phyloP scores from a whole-genome alignment of 2,797 vertebrate genomes.

The Sebastes variabilis region DNA sequence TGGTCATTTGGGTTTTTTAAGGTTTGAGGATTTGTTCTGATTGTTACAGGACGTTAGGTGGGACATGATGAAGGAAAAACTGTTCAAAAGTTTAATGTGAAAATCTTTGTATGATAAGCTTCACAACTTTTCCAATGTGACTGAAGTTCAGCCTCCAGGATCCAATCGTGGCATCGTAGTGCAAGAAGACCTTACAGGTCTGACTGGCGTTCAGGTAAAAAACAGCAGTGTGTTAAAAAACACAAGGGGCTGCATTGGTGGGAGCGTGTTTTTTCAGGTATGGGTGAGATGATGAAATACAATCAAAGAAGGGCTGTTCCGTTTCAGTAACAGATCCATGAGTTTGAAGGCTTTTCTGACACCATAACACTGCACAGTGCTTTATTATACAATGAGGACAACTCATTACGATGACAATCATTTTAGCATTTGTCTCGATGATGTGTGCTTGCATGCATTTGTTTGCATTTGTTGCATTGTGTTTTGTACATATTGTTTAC shows the following conservation, averaged over 20 bases:
- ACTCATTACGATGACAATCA: neutral
- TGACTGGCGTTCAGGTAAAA: neutral
- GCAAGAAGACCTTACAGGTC: neutral
- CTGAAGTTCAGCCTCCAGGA: neutral
- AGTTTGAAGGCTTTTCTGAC: neutral
- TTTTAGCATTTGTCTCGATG: neutral
- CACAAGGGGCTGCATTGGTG: neutral
- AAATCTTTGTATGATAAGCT: neutral
- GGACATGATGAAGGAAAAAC: neutral
- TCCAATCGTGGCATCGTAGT: neutral
- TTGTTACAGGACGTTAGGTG: neutral
- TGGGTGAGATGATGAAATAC: too few species aligned
- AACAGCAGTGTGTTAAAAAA: neutral
- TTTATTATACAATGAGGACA: neutral
- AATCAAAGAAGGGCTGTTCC: too few species aligned
- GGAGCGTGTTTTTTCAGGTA: too few species aligned
- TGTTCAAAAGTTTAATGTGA: neutral
- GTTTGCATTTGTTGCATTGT: neutral
- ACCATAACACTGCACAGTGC: neutral
- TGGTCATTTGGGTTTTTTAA: neutral
- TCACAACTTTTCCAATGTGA: neutral
- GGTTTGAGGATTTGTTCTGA: neutral
- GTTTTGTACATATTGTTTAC: neutral
- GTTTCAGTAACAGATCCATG: neutral
- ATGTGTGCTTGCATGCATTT: neutral